Conservation (phyloP, 2,888 invertebrate species). For the Microdon myrmicae region DNA sequence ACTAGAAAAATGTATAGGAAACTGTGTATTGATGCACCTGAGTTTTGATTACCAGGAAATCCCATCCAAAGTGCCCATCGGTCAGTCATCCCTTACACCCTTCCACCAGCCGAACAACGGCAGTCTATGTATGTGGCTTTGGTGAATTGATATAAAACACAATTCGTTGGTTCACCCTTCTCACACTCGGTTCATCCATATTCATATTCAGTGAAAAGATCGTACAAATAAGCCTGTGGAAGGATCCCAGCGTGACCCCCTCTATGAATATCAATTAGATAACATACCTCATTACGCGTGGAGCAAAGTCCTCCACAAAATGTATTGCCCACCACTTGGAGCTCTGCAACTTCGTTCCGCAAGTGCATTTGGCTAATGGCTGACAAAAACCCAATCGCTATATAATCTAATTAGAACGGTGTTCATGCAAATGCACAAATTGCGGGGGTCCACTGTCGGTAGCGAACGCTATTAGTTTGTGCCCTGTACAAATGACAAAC, state of each 20-base stretch:
- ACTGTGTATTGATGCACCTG: too few relatives aligned
- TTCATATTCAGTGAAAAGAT: too few relatives aligned
- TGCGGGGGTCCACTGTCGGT: constrained; percentile 2
- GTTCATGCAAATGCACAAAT: constrained; percentile 17
- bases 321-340: constrained; percentile 16
- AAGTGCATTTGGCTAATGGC: constrained; percentile 35
- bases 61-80: too few relatives aligned
- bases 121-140: too few relatives aligned
- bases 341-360: constrained; percentile 11
- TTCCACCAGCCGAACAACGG: too few relatives aligned
- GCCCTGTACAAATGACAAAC: constrained; percentile 11
- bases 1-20: too few relatives aligned
- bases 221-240: constrained; percentile 31
- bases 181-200: too few relatives aligned
- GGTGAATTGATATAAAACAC: too few relatives aligned
- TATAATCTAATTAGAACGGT: constrained; percentile 23
- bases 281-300: constrained; percentile 30
- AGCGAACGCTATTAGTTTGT: too few relatives aligned
- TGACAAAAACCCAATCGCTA: constrained; percentile 21
- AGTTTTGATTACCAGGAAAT: too few relatives aligned
- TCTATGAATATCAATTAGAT: constrained; percentile 44
- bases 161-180: too few relatives aligned
- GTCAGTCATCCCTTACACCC: too few relatives aligned
- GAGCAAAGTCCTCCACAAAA: constrained; percentile 33
- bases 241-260: constrained; percentile 47